Base-by-base conservation (phyloP, 2,797 vertebrate genomes). In the Galaxias olidus region DNA sequence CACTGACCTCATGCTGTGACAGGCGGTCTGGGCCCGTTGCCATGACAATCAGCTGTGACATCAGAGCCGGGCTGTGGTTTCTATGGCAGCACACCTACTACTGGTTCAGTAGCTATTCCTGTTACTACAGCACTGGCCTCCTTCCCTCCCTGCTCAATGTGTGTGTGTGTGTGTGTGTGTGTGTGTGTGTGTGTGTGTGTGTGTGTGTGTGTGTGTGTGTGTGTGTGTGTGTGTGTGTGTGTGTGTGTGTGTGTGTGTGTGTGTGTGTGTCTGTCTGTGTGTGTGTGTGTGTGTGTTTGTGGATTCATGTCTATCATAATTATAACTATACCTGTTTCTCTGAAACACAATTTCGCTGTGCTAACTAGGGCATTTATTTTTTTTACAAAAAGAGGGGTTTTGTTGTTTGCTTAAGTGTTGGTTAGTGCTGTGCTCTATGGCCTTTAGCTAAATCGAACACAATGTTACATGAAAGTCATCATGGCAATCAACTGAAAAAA, bases 1-100 rank as follows among this genome's bases (percentile, higher is more conserved):
- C 84, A 59, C 57, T 80, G 82, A 84, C 75, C 76, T 83, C 82
- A 78, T 59, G 79, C 82, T 81, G 80, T 79, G 83, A 87, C 76
- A 86, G 84, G 80, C 78, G 79, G 84, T 78, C 79, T 56, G 65
- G 74, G 54, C 72, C 59, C 59, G 93, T 94, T 92, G 84, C 92
- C 76, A 80, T 81, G 80, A 91, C 79, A 84, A 94, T 88, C 65
- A 64, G 66, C 47, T 40, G 91, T 84, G 91, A 94, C 91, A 92
- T 94, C 88, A 91, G 85, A 76, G 74, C 73, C 79, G 80, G 78
- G 87, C 83, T 20, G 73, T 65, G 63, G 91, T 93, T 92, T 85
- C 91, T 87, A 87, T 87, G 88, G 90, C 80, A 91, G 89, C 89
- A 74, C 81, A 74, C 72, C 69, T 81, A 77, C 69, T 81, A 77